A percentile compares a stretch with the other conserved stretches of the same genome.
phyloP scores from a whole-genome alignment of 2,888 invertebrate genomes.

The Dasysyrphus albostriatus region DNA sequence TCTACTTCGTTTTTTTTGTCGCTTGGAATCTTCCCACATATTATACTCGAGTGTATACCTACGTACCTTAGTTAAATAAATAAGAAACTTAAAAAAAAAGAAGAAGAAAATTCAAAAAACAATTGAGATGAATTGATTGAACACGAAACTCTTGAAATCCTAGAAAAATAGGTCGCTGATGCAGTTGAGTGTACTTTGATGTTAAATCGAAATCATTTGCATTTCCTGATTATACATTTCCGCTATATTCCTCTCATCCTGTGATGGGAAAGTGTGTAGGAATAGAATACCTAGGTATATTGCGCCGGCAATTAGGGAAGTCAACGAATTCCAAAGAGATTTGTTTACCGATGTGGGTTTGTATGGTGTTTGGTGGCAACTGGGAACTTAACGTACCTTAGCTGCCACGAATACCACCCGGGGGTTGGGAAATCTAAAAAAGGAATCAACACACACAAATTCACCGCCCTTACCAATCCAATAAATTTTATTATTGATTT shows the following conservation, averaged over 20 bases:
- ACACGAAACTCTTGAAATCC: slow-evolving; percentile 53
- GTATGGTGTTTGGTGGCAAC: slow-evolving; percentile 3
- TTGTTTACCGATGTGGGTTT: slow-evolving; percentile 47
- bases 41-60: neutral
- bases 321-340: slow-evolving; percentile 56
- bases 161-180: slow-evolving; percentile 56
- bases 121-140: slow-evolving; percentile 62
- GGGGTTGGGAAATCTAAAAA: slow-evolving; percentile 14
- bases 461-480: slow-evolving; percentile 36
- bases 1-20: neutral
- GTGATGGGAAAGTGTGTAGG: neutral
- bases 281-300: neutral
- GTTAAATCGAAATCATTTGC: slow-evolving; percentile 58
- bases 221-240: slow-evolving; percentile 59
- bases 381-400: neutral
- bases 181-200: slow-evolving; percentile 57
- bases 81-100: neutral
- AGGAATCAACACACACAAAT: slow-evolving; percentile 10
- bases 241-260: neutral
- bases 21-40: slow-evolving; percentile 5
- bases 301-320: slow-evolving; percentile 60
- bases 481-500: slow-evolving; percentile 63
- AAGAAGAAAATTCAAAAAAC: too few species aligned
- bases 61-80: neutral
- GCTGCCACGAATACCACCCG: slow-evolving; percentile 1